Percentiles rank a stretch among this genome's conserved stretches.
phyloP scores from a whole-genome alignment of 2,797 vertebrate species.

The Pangasius djambal region DNA sequence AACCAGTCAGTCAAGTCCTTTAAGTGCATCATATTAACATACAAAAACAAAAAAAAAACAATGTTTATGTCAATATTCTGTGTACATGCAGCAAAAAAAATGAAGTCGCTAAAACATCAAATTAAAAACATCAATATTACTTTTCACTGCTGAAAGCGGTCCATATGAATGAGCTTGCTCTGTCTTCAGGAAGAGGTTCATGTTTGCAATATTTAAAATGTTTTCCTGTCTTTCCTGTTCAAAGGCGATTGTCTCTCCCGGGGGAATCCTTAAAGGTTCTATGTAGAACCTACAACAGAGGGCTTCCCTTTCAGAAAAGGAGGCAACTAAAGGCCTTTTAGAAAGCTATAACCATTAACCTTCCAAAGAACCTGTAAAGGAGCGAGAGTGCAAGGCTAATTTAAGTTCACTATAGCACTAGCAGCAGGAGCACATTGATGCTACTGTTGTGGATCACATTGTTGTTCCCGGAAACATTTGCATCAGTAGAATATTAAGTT shows the following conservation, averaged over 20 bases:
- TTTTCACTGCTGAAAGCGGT: background rate
- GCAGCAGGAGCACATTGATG: background rate
- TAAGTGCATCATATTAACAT: slow-evolving; percentile 40
- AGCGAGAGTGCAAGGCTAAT: background rate
- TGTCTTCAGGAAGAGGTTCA: background rate
- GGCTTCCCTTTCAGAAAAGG: background rate
- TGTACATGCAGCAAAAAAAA: slow-evolving; percentile 32
- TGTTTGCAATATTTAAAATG: background rate
- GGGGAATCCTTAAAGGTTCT: background rate
- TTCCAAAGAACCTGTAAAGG: background rate
- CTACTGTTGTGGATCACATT: background rate
- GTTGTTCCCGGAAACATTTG: background rate
- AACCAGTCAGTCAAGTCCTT: slow-evolving; percentile 78
- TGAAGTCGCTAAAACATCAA: background rate
- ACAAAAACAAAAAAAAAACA: slow-evolving; percentile 18
- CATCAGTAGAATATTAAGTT: background rate
- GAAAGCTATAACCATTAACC: background rate
- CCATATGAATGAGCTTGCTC: background rate
- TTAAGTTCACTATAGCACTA: background rate
- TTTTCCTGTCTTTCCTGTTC: background rate
- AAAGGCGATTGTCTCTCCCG: background rate
- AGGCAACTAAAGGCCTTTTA: background rate
- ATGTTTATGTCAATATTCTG: slow-evolving; percentile 10
- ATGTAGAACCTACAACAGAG: background rate
- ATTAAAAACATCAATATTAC: slow-evolving; percentile 13